phyloP scores from a whole-genome alignment of 1,140 invertebrate genomes.

The Drosophila tropicalis region DNA sequence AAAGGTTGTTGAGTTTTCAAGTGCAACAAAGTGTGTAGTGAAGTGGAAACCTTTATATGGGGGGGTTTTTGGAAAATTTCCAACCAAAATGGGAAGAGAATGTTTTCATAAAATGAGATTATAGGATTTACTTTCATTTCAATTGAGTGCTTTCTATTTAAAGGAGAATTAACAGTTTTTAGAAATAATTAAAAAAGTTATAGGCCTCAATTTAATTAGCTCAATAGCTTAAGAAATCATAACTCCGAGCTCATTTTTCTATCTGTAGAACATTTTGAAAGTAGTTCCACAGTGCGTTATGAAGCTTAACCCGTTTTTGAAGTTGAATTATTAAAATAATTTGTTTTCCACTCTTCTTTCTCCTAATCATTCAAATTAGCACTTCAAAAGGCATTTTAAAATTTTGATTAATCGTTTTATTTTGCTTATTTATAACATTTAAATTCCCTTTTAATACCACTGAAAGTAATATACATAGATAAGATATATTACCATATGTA shows the following conservation, averaged over 20 bases:
- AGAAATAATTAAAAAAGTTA: not conserved
- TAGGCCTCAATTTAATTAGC: not conserved
- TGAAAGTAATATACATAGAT: not conserved
- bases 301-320: not conserved
- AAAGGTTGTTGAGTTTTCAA: constrained; percentile 8
- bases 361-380: constrained; percentile 7
- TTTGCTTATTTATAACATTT: constrained; percentile 24
- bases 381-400: not conserved
- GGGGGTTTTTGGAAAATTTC: not conserved
- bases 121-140: not conserved
- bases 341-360: not conserved
- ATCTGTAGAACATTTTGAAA: too few relatives aligned
- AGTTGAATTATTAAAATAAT: not conserved
- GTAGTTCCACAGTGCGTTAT: not conserved
- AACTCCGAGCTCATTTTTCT: too few relatives aligned
- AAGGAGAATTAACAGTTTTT: not conserved
- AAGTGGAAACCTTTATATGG: constrained; percentile 2
- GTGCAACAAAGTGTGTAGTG: constrained; percentile 7
- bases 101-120: not conserved
- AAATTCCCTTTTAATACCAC: constrained; percentile 36
- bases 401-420: constrained; percentile 14
- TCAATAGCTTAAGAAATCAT: too few relatives aligned
- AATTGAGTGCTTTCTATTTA: not conserved
- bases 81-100: not conserved
- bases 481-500: constrained; percentile 19